phyloP scores from a whole-genome alignment of 2,113 vertebrate genomes.

The Sturnira hondurensis region DNA sequence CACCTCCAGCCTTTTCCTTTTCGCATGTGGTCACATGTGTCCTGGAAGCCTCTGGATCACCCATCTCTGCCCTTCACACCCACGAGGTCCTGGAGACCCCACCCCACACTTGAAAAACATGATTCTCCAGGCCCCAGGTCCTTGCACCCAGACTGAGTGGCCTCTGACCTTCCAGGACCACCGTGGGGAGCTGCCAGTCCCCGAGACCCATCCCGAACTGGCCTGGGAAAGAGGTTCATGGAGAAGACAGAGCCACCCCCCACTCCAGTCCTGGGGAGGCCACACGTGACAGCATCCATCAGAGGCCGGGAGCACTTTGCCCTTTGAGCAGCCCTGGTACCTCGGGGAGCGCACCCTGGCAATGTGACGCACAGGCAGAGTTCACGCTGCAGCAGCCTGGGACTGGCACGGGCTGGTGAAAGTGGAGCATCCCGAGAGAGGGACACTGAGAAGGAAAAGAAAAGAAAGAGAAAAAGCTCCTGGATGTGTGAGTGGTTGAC shows the following conservation, averaged over 20 bases:
- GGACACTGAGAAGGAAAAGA: not conserved
- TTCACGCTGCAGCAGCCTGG: not conserved
- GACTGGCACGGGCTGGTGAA: too few relatives aligned
- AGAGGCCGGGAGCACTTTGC: not conserved
- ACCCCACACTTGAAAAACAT: accelerated
- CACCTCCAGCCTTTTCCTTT: not conserved
- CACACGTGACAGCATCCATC: not conserved
- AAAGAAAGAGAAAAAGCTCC: not conserved
- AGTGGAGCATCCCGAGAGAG: not conserved
- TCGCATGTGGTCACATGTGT: not conserved
- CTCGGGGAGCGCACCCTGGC: not conserved
- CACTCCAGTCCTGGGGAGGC: not conserved
- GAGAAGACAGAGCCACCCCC: not conserved
- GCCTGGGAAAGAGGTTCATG: not conserved
- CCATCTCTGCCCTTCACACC: not conserved
- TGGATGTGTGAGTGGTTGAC: not conserved
- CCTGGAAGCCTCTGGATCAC: not conserved
- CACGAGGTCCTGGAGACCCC: not conserved
- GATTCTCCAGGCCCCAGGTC: too few relatives aligned
- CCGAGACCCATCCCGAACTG: not conserved
- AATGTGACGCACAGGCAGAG: not conserved
- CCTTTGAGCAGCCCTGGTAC: not conserved
- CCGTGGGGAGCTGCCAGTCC: accelerated
- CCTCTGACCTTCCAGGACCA: not conserved
- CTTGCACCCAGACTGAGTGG: not conserved